Evolutionary conservation across 2,797 vertebrate genomes (phyloP), one percentile per base, ranked within the genome.

Genomic region (Darevskia nairensis): DNA sequence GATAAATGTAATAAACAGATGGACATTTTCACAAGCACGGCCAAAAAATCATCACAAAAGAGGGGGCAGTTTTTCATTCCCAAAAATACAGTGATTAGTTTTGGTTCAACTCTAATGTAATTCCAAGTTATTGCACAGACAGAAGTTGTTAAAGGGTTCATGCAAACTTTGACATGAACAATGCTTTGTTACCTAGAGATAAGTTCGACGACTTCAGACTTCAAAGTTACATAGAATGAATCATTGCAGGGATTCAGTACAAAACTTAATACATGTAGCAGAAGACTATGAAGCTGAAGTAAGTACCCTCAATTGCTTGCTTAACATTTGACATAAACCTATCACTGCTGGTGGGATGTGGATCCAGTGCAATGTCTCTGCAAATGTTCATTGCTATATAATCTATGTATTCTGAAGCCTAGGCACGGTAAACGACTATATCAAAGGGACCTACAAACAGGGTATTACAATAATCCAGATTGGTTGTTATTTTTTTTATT

Each of bases 381-480:
- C 84, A 91, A 91, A 93, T 77, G 27, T 0, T 5, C 81, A 80
- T 71, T 93, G 77, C 78, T 94, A 77, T 93, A 94, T 94, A 95
- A 95, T 91, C 93, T 89, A 80, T 78, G 85, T 89, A 92, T 93
- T 90, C 71, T 92, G 89, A 93, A 92, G 88, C 84, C 82, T 85
- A 82, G 86, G 86, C 92, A 85, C 0, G 0, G 81, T 82, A 93
- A 93, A 84, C n/a, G 79, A 17, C 86, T 86, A 90, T 94, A 92
- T 94, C 90, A 94, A 91, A 95, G 90, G 91, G 32, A 75, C 83
- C 29, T 94, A 92, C 84, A 95, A 92, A 93, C 80, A 94, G 88
- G 61, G 92, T 91, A 93, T 95, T 95, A 92, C 94, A 95, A 94
- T 95, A 95, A 96, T 95, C 93, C 94, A 92, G 88, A 94, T 84